phyloP scores from a whole-genome alignment of 2,888 invertebrate genomes.

The Gymnocheta viridis region DNA sequence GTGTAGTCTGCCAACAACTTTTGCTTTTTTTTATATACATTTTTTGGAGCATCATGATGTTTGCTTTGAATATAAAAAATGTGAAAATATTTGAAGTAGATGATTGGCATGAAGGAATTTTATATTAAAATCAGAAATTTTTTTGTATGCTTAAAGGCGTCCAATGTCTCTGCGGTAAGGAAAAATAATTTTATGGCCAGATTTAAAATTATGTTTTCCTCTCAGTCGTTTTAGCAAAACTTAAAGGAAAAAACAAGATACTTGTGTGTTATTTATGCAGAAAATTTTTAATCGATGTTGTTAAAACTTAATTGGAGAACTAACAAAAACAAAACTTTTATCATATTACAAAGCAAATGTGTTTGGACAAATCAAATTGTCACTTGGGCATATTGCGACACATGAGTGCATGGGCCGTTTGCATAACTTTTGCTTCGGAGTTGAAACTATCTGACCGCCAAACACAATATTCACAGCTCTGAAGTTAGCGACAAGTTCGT shows the following conservation, averaged over 20 bases:
- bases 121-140: constrained; percentile 32
- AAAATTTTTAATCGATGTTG: neutral
- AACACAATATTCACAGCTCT: no score
- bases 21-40: neutral
- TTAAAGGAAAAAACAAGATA: neutral
- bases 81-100: constrained; percentile 52
- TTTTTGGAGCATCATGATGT: constrained; percentile 23
- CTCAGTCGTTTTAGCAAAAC: neutral
- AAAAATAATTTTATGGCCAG: constrained; percentile 32
- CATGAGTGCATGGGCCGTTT: no score
- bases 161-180: constrained; percentile 39
- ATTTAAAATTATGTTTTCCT: constrained; percentile 12
- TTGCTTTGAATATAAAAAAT: constrained; percentile 42
- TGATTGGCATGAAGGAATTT: constrained; percentile 43
- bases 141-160: constrained; percentile 32
- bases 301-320: neutral
- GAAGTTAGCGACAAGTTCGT: no score
- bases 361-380: neutral
- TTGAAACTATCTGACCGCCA: no score
- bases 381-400: no score
- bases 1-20: constrained; percentile 12
- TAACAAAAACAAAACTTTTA: neutral
- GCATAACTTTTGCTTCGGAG: no score
- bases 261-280: neutral
- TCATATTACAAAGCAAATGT: neutral